Conservation (phyloP, 2,797 vertebrate species). For the Leucoraja ocellata region DNA sequence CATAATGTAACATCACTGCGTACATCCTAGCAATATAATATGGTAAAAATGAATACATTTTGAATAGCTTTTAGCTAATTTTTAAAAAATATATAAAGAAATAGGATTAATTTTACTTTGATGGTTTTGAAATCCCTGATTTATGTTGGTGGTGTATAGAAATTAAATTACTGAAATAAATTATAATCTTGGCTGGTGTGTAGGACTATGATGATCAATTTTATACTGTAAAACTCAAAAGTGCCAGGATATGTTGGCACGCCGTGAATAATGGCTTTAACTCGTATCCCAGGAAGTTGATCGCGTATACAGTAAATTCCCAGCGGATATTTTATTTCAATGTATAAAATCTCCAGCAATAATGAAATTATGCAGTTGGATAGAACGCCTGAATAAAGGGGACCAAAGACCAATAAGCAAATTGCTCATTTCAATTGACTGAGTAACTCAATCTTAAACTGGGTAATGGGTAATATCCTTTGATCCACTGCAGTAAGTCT, state of each 20-base stretch:
- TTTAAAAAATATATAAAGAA: no score
- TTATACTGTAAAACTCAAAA: no score
- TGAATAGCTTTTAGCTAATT: no score
- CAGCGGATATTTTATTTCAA: neutral
- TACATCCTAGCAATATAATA: neutral
- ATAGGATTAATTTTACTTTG: no score
- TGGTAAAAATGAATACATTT: no score
- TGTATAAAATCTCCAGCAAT: neutral
- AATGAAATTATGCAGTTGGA: neutral
- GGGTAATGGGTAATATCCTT: neutral
- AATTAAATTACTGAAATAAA: neutral
- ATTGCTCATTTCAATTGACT: neutral
- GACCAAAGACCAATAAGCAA: neutral
- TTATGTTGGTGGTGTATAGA: neutral
- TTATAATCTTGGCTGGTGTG: neutral
- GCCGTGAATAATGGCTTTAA: neutral
- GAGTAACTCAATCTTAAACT: neutral
- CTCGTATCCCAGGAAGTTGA: neutral
- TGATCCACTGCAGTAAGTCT: neutral
- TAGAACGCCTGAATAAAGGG: neutral
- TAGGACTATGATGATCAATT: neutral
- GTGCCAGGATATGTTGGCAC: neutral
- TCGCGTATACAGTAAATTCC: neutral
- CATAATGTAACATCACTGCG: neutral
- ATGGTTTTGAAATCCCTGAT: no score